These are phyloP conservation scores for Portevinia maculata DNA, from an alignment of 2,888 invertebrate species.

Conservation along the genomic window DNA sequence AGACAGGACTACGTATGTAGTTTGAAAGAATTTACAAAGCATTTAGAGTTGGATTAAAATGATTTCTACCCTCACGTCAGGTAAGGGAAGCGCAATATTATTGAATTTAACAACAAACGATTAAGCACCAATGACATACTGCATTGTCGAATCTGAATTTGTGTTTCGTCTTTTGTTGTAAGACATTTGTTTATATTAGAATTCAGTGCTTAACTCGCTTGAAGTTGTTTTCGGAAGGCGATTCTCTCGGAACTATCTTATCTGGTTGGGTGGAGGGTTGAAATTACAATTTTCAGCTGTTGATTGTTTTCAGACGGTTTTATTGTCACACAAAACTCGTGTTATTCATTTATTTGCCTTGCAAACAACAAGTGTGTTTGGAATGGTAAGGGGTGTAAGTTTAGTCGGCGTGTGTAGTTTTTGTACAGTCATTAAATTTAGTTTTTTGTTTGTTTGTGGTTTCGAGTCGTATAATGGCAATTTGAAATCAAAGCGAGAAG, in stretches of 20 bases:
- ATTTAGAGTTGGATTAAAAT: not conserved
- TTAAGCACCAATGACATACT: constrained; percentile 13
- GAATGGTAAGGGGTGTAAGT: not conserved
- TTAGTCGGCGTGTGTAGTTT: constrained; percentile 15
- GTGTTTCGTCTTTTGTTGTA: constrained; percentile 2
- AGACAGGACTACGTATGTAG: not conserved
- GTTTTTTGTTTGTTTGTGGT: not conserved
- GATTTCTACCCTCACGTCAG: constrained; percentile 8
- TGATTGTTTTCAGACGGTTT: constrained; percentile 43
- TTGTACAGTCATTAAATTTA: constrained; percentile 14
- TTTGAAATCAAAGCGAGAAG: not conserved
- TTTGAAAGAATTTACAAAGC: not conserved
- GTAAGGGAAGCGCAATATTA: not conserved
- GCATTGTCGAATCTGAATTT: not conserved
- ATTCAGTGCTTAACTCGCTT: not conserved
- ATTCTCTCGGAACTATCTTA: constrained; percentile 26
- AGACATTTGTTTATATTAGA: constrained; percentile 8
- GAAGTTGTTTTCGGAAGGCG: not conserved
- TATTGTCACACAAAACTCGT: constrained; percentile 36
- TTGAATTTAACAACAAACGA: constrained; percentile 11
- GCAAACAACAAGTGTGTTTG: not conserved
- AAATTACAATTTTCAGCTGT: constrained; percentile 17
- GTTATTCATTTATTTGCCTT: constrained; percentile 16
- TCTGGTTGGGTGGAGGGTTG: constrained; percentile 20
- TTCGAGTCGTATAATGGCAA: not conserved